Base-by-base conservation (phyloP, 1,140 invertebrate genomes). In the Cydia strobilella region DNA sequence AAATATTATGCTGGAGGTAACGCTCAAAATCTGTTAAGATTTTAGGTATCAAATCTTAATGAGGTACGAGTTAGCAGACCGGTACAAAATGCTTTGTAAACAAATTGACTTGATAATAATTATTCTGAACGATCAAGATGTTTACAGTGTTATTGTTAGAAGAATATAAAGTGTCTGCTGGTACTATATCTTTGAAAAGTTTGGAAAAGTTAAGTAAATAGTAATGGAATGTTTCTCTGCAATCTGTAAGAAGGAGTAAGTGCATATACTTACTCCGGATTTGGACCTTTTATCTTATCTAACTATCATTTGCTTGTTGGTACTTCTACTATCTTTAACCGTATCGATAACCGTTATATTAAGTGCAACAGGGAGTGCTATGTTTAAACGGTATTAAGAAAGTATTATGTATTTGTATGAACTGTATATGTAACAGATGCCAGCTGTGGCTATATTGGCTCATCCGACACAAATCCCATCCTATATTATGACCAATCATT, bases 271-370 rank as follows among this genome's bases (percentile, higher is more conserved):
- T 18, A 54, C n/a, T 18, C 51, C 42, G 42, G 51, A 54, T 54
- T 54, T 54, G 15, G n/a, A 18, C n/a, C 3, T 54, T 54, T 18
- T 54, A 54, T 54, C 45, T 54, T 54, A 54, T 54, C 51, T 18
- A 18, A 3, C 42, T 45, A 45, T 45, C 42, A 13, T 45, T 45
- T 45, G 12, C 15, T 18, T 18, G 51, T 18, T 54, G n/a, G 12
- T 54, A 18, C 51, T 54, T 54, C 15, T 54, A 18, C n/a, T 54
- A 54, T 54, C 51, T 54, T 54, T 54, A n/a, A n/a, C n/a, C n/a
- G n/a, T n/a, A n/a, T n/a, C n/a, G 51, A 54, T 18, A 54, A 15
- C 42, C 10, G 42, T 3, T 15, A 31, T 6, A 45, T 12, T 45
- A 45, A 45, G 12, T 10, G 35, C 42, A 23, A 63, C 62, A 63